phyloP scores from a whole-genome alignment of 2,113 vertebrate genomes.

The Hyaena hyaena region DNA sequence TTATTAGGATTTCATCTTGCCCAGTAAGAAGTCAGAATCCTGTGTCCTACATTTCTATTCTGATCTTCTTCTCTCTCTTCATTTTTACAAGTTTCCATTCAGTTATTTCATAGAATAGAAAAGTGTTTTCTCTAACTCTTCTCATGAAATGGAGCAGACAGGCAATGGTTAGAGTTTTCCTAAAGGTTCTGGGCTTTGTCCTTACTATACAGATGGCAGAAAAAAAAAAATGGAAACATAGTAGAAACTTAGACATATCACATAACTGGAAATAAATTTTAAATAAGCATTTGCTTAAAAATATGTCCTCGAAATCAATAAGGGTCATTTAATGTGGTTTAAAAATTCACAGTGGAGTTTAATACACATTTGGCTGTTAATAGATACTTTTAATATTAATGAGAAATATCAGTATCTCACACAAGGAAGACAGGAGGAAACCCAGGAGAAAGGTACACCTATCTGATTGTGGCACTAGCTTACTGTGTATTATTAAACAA shows the following conservation, averaged over 20 bases:
- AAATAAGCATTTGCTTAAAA: not conserved
- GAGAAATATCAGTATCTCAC: not conserved
- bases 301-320: not conserved
- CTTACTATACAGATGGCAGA: not conserved
- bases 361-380: not conserved
- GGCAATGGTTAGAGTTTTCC: not conserved
- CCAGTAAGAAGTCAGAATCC: not conserved
- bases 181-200: not conserved
- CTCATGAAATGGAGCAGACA: not conserved
- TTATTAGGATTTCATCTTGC: not conserved
- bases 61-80: not conserved
- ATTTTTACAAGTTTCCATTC: not conserved
- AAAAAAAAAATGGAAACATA: not conserved
- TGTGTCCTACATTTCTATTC: not conserved
- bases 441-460: not conserved
- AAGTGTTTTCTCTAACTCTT: not conserved
- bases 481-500: not conserved
- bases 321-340: not conserved
- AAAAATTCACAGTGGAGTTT: not conserved
- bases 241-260: not conserved
- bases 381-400: not conserved
- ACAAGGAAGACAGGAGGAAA: not conserved
- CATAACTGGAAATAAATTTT: slow-evolving; percentile 5
- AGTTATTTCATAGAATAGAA: not conserved
- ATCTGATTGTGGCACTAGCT: not conserved